Conservation (phyloP, 2,797 vertebrate species). For the Tenualosa ilisha region DNA sequence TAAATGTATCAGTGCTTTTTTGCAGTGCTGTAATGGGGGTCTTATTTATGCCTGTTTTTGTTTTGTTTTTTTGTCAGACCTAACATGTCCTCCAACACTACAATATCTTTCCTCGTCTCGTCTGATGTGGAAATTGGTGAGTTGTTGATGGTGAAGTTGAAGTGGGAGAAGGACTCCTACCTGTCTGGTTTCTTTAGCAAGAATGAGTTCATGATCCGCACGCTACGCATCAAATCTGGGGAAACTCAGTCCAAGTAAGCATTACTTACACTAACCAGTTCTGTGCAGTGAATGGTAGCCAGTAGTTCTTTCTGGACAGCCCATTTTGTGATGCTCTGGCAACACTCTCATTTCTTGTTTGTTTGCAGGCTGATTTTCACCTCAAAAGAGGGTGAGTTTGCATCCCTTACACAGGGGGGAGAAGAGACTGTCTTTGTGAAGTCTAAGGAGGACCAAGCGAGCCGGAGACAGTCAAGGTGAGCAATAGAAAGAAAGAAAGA, state of each 20-base stretch:
- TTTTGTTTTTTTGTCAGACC: slow-evolving; percentile 59
- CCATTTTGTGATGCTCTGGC: not conserved
- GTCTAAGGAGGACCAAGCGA: slow-evolving; percentile 48
- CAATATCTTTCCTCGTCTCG: slow-evolving; percentile 82
- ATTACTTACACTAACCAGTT: no score
- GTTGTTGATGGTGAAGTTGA: slow-evolving; percentile 77
- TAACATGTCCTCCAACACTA: slow-evolving; percentile 79
- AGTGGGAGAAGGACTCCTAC: slow-evolving; percentile 78
- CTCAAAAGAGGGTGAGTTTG: slow-evolving; percentile 49
- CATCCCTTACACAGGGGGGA: slow-evolving; percentile 50
- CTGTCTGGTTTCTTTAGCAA: slow-evolving; percentile 76
- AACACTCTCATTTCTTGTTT: not conserved
- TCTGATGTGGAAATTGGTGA: slow-evolving; percentile 83
- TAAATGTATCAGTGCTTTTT: no score
- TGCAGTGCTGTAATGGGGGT: not conserved
- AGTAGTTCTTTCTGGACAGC: not conserved
- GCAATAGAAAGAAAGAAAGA: not conserved
- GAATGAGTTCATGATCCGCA: slow-evolving; percentile 72
- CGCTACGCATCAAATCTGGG: slow-evolving; percentile 82
- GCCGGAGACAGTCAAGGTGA: slow-evolving; percentile 52
- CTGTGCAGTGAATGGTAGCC: not conserved
- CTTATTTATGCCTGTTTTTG: not conserved
- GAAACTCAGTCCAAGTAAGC: slow-evolving; percentile 85
- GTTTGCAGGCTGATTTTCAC: slow-evolving; percentile 51
- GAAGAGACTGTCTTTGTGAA: slow-evolving; percentile 52